Conservation (phyloP, 2,797 vertebrate species). For the Glyptemys insculpta region DNA sequence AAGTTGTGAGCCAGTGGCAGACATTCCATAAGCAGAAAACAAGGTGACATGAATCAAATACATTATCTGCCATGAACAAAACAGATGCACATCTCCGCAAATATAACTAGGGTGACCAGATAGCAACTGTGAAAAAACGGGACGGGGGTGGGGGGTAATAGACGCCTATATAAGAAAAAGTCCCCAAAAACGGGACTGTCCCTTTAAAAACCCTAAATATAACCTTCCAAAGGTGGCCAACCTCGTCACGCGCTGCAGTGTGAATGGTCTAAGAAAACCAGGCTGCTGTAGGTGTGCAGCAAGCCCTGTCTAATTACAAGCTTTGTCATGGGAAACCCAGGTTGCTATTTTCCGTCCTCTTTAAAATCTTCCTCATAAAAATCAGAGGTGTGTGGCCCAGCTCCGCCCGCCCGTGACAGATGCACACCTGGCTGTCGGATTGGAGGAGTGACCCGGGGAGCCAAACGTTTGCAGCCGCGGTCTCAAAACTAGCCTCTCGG, state of each 20-base stretch:
- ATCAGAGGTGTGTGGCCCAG: fast-evolving
- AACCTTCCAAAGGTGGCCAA: background rate
- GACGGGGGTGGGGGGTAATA: too few relatives aligned
- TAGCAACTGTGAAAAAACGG: too few relatives aligned
- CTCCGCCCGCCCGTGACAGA: background rate
- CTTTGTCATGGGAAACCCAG: fast-evolving
- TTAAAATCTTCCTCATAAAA: fast-evolving
- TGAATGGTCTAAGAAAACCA: background rate
- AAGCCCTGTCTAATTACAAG: fast-evolving
- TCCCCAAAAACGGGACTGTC: too few relatives aligned
- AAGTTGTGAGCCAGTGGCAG: fast-evolving
- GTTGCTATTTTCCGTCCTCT: background rate
- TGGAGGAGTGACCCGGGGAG: background rate
- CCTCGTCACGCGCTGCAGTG: fast-evolving
- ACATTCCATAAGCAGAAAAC: background rate
- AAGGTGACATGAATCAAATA: background rate
- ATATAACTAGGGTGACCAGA: too few relatives aligned
- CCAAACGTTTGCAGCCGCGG: background rate
- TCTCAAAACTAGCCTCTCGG: background rate
- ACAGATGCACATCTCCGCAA: background rate
- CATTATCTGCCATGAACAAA: background rate
- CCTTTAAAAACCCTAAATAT: background rate
- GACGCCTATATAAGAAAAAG: too few relatives aligned
- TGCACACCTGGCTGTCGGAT: background rate
- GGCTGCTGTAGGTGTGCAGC: background rate